These are phyloP conservation scores for Urechis unicinctus DNA, from an alignment of 2,888 invertebrate genomes.

Conservation along the genomic window DNA sequence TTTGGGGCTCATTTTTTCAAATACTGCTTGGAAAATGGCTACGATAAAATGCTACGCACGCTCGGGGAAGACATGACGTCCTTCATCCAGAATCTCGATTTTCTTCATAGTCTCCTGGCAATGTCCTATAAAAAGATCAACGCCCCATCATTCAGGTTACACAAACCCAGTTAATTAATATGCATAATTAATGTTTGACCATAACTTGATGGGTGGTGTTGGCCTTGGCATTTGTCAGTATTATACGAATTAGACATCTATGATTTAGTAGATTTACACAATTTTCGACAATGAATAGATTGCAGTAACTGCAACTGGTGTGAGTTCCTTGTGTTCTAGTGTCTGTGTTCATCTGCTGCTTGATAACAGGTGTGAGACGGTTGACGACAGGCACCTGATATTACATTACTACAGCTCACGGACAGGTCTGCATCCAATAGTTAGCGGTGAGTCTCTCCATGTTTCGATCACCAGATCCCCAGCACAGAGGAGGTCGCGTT, in stretches of 20 bases:
- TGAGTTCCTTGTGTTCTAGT: too few species aligned
- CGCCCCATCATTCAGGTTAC: conserved; percentile 48
- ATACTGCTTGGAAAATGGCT: conserved; percentile 41
- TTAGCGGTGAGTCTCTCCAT: conserved; percentile 29
- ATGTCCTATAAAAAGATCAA: conserved; percentile 44
- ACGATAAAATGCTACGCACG: conserved; percentile 43
- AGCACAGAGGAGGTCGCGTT: too few species aligned
- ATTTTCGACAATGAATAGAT: too few species aligned
- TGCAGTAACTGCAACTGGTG: too few species aligned
- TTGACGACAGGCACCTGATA: conserved; percentile 24
- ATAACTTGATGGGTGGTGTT: too few species aligned
- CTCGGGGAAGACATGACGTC: conserved; percentile 38
- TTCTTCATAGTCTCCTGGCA: conserved; percentile 42
- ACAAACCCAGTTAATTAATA: too few species aligned
- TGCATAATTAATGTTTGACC: too few species aligned
- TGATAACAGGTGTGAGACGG: conserved; percentile 35
- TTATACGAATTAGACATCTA: too few species aligned
- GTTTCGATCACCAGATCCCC: too few species aligned
- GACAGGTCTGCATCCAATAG: conserved; percentile 40
- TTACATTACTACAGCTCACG: conserved; percentile 43
- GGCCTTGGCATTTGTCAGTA: too few species aligned
- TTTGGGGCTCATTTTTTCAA: conserved; percentile 44
- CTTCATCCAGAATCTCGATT: conserved; percentile 46
- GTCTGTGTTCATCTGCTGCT: too few species aligned
- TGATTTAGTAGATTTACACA: too few species aligned